These are phyloP conservation scores for Fragum sueziense DNA, from an alignment of 2,888 invertebrate species.

Conservation along the genomic window DNA sequence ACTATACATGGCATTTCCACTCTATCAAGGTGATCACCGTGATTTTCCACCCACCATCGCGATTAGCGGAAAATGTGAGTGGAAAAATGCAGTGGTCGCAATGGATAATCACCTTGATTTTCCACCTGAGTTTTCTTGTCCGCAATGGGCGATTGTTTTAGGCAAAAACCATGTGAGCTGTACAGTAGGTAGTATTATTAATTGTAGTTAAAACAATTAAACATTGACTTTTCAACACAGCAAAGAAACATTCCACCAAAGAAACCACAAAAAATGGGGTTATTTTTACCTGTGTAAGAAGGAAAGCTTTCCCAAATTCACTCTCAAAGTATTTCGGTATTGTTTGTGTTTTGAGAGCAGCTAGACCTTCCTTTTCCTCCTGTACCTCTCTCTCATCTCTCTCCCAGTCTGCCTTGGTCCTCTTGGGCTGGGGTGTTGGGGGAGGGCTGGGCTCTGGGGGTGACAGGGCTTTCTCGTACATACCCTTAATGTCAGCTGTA, in stretches of 20 bases:
- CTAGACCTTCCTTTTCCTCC: conserved; percentile 73
- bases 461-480: conserved; percentile 78
- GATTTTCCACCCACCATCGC: too few species aligned
- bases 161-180: too few species aligned
- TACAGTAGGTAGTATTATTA: too few species aligned
- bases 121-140: too few species aligned
- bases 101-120: too few species aligned
- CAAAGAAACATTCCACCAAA: not conserved
- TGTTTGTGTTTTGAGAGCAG: conserved; percentile 71
- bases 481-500: conserved; percentile 72
- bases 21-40: too few species aligned
- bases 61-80: too few species aligned
- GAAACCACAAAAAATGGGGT: not conserved
- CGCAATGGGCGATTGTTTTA: too few species aligned
- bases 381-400: conserved; percentile 74
- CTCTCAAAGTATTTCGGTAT: conserved; percentile 81
- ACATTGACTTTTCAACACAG: too few species aligned
- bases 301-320: conserved; percentile 80
- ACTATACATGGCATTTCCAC: too few species aligned
- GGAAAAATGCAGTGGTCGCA: too few species aligned
- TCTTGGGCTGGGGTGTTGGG: conserved; percentile 77
- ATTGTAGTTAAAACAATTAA: too few species aligned
- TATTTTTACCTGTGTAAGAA: conserved; percentile 73
- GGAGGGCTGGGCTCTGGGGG: conserved; percentile 76
- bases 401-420: conserved; percentile 79